A percentile compares a stretch with the other conserved stretches of the same genome.
These are phyloP conservation scores for Chelmon rostratus DNA, from an alignment of 2,797 vertebrate species.

Conservation along the genomic window DNA sequence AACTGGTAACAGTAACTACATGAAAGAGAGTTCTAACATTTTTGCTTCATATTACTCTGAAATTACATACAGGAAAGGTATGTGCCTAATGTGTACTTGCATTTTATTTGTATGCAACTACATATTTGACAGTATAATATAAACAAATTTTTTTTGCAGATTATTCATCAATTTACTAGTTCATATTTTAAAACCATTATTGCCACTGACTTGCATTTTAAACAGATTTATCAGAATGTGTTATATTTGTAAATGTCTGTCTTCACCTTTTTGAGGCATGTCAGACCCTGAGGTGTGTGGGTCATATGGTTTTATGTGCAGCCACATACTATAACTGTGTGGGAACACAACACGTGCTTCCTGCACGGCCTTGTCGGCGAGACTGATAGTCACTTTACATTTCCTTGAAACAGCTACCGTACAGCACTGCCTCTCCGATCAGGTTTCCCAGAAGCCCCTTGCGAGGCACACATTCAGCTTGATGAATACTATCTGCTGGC, in stretches of 20 bases:
- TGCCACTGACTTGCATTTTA: neutral
- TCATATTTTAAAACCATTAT: neutral
- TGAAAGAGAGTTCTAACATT: neutral
- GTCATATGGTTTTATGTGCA: neutral
- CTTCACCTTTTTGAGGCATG: neutral
- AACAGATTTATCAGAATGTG: neutral
- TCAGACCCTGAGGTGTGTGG: neutral
- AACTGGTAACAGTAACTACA: neutral
- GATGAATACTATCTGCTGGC: conserved; percentile 55
- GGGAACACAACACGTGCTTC: conserved; percentile 43
- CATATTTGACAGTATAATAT: neutral
- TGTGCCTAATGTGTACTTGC: neutral
- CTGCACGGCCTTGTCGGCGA: neutral
- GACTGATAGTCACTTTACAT: conserved; percentile 22
- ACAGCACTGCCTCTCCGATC: conserved; percentile 20
- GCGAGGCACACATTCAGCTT: conserved; percentile 27
- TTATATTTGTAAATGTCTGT: neutral
- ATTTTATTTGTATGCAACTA: neutral
- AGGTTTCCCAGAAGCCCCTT: conserved; percentile 55
- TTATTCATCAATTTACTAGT: neutral
- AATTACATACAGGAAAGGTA: neutral
- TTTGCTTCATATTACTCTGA: neutral
- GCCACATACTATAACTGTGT: conserved; percentile 17
- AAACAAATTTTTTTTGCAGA: neutral
- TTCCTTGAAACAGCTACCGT: conserved; percentile 45